These are phyloP conservation scores for Labeo catla DNA, from an alignment of 2,113 vertebrate species.

Conservation along the genomic window DNA sequence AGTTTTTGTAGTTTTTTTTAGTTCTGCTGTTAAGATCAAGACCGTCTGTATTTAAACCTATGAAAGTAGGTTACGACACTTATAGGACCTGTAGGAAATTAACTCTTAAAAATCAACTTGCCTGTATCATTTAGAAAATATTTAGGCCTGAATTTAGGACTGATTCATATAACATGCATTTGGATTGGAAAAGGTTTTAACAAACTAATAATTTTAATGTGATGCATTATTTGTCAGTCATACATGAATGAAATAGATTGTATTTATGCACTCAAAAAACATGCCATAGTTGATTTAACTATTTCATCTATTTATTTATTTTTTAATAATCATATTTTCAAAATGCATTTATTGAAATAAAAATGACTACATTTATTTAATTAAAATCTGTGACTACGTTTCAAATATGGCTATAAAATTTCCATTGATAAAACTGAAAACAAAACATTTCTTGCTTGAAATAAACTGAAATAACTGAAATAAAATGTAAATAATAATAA, in stretches of 20 bases:
- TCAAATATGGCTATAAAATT: too few relatives aligned
- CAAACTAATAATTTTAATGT: not conserved
- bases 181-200: not conserved
- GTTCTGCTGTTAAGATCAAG: not conserved
- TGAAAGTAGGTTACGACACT: not conserved
- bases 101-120: not conserved
- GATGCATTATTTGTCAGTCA: not conserved
- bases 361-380: too few relatives aligned
- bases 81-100: too few relatives aligned
- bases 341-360: not conserved
- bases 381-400: too few relatives aligned
- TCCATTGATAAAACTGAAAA: too few relatives aligned
- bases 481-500: too few relatives aligned
- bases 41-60: not conserved
- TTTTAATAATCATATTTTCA: not conserved
- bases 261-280: not conserved
- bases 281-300: not conserved
- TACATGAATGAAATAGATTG: not conserved
- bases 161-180: not conserved
- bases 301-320: not conserved
- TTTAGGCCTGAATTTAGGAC: not conserved
- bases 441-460: too few relatives aligned
- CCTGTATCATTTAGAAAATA: not conserved
- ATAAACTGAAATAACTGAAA: too few relatives aligned
- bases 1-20: not conserved